phyloP scores from a whole-genome alignment of 2,113 vertebrate genomes.

The Cygnus atratus region DNA sequence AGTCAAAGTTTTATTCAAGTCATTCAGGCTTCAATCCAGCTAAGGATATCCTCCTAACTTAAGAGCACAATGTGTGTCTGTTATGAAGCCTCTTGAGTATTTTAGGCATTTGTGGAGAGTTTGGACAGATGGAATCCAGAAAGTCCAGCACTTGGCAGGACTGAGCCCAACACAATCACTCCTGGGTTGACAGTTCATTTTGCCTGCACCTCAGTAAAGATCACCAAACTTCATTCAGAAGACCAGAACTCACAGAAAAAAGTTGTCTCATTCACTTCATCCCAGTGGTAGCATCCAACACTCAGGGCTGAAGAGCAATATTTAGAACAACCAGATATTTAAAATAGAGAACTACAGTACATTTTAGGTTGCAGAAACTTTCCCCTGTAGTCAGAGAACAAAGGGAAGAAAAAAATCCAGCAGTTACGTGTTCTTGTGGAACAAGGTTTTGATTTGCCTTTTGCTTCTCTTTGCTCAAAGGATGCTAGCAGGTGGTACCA shows the following conservation, averaged over 20 bases:
- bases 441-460: neutral
- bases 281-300: neutral
- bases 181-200: neutral
- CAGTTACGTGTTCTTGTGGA: neutral
- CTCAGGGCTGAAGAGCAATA: neutral
- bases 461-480: neutral
- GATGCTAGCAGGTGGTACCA: neutral
- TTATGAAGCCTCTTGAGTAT: neutral
- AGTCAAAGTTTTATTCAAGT: neutral
- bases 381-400: neutral
- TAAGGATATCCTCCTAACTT: neutral
- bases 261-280: neutral
- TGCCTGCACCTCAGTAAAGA: neutral
- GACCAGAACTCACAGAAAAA: neutral
- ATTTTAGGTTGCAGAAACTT: neutral
- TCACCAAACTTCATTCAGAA: accelerated
- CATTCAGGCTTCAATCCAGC: neutral
- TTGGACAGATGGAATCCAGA: neutral
- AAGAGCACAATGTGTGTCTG: neutral
- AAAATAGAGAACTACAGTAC: neutral
- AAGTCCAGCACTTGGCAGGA: neutral
- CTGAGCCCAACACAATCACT: neutral
- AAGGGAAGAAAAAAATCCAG: neutral
- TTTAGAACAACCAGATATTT: neutral
- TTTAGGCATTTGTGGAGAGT: neutral